These are phyloP conservation scores for Dione vanillae DNA, from an alignment of 2,888 invertebrate species.

Conservation along the genomic window DNA sequence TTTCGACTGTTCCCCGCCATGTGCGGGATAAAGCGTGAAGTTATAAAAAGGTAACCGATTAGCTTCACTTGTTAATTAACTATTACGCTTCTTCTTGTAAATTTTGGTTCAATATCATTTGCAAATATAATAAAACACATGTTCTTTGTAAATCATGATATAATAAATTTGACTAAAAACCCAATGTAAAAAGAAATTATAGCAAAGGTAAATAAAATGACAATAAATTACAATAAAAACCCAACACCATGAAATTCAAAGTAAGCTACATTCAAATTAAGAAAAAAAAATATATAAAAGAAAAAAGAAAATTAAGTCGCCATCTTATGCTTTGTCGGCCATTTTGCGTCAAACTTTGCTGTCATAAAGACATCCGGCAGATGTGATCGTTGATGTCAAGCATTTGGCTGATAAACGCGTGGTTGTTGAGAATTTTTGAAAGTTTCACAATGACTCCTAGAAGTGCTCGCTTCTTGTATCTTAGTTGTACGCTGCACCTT, in stretches of 20 bases:
- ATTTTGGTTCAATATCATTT: neutral
- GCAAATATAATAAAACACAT: neutral
- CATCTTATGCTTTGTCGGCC: slow-evolving; percentile 51
- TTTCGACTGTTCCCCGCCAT: too few species aligned
- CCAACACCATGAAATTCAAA: slow-evolving; percentile 10
- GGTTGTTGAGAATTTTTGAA: slow-evolving; percentile 87
- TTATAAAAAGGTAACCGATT: too few species aligned
- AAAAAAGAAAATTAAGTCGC: slow-evolving; percentile 2
- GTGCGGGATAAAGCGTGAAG: too few species aligned
- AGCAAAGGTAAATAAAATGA: slow-evolving; percentile 28
- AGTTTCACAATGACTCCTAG: slow-evolving; percentile 86
- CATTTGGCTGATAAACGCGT: slow-evolving; percentile 89
- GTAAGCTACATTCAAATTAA: slow-evolving; percentile 24
- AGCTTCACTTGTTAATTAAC: too few species aligned
- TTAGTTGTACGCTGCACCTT: slow-evolving; percentile 89
- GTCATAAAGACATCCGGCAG: slow-evolving; percentile 88
- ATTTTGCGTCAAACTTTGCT: slow-evolving; percentile 49
- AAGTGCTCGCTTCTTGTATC: slow-evolving; percentile 87
- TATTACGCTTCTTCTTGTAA: neutral
- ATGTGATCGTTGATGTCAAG: slow-evolving; percentile 92
- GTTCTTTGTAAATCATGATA: slow-evolving; percentile 9
- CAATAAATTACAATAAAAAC: slow-evolving; percentile 37
- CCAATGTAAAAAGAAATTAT: slow-evolving; percentile 24
- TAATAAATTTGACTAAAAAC: slow-evolving; percentile 24
- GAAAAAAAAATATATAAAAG: slow-evolving; percentile 24